Evolutionary conservation across 1,140 invertebrate species (phyloP), one percentile per base, ranked within the genome.

Genomic region (Rhynchophorus ferrugineus): DNA sequence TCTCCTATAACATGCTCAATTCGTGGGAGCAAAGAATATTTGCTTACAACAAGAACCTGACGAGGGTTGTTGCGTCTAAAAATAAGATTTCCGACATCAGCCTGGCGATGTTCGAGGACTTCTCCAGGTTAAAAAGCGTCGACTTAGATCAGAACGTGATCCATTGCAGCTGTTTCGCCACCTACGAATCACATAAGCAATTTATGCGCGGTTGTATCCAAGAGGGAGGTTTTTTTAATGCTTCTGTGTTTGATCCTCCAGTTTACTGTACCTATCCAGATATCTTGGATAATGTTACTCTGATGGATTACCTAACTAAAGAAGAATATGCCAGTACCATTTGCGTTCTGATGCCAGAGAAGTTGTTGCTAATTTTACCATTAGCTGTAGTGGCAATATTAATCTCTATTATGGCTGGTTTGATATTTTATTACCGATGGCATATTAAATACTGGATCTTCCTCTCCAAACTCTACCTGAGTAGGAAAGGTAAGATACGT

Each of bases 371-470:
- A 14, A 13, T 52, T 11, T 8, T 52, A 9, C 50, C 50, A 2
- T 19, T 52, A 16, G 39, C 24, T 33, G 33, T 29, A 6, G 5
- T 20, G 0, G 21, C 16, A 2, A 13, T 45, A 7, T 39, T 52
- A 18, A 3, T 52, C n/a, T 16, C 21, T 6, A n/a, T 29, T 11
- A 2, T 52, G 20, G 24, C 13, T 13, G 3, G 17, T 2, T 13
- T 57, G 8, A 39, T 39, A 24, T 64, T 55, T 50, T 57, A 54
- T 24, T 69, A 63, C 44, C 56, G 65, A 35, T 67, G 65, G 63
- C 60, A 78, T 48, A 64, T 79, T 45, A 64, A 68, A 43, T 79
- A 79, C 50, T 78, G 74, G 74, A 58, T 76, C 39, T 79, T 78
- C 51, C 55, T 78, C 41, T 68, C 70, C 2, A 73, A 72, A 52